Evolutionary conservation across 2,888 invertebrate species (phyloP).

Genomic region (Baccha elongata): DNA sequence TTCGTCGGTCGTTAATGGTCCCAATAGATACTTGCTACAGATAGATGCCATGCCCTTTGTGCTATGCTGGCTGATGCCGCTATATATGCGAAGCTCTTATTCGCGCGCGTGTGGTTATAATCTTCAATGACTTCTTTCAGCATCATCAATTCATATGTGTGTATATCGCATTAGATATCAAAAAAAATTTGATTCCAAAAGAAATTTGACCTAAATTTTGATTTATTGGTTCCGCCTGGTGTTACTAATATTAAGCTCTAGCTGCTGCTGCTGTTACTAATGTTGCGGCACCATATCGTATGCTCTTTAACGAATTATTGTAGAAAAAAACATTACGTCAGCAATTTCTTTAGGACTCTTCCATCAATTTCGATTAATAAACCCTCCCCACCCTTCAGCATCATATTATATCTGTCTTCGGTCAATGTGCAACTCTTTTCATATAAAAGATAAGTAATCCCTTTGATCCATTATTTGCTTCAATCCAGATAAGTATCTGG

Average conservation of each 20-base stretch:
- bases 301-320: slow-evolving; percentile 7
- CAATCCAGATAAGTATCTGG: slow-evolving; percentile 18
- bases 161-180: background rate
- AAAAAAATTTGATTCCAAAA: slow-evolving; percentile 30
- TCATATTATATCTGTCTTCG: slow-evolving; percentile 12
- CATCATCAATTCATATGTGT: slow-evolving; percentile 29
- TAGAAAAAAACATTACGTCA: slow-evolving; percentile 39
- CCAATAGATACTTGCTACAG: background rate
- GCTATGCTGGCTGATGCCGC: background rate
- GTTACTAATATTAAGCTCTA: slow-evolving; percentile 30
- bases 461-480: slow-evolving; percentile 30
- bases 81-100: slow-evolving; percentile 31
- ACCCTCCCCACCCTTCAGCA: background rate
- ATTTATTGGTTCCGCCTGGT: slow-evolving; percentile 61
- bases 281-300: background rate
- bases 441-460: slow-evolving; percentile 11
- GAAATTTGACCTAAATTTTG: slow-evolving; percentile 71
- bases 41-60: slow-evolving; percentile 25
- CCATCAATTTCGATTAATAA: slow-evolving; percentile 59
- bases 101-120: slow-evolving; percentile 32
- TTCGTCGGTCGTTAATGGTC: slow-evolving; percentile 24
- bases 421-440: slow-evolving; percentile 22
- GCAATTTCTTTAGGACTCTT: slow-evolving; percentile 30
- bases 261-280: background rate
- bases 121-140: slow-evolving; percentile 33